phyloP scores from a whole-genome alignment of 2,888 invertebrate species.

The Parnassius glacialis region DNA sequence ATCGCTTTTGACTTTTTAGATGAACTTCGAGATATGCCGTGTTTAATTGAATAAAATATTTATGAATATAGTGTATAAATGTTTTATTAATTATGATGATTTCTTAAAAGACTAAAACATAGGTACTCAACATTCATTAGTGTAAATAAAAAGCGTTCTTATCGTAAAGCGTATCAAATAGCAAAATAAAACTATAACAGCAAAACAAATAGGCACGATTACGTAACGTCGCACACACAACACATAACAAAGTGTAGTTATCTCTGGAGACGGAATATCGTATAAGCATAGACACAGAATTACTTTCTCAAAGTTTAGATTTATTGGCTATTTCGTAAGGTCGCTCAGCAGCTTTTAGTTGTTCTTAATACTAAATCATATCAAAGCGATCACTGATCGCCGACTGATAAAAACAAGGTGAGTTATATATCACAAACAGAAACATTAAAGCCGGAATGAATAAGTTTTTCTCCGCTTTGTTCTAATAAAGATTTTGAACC shows the following conservation, averaged over 20 bases:
- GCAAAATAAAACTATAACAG: slow-evolving; percentile 45
- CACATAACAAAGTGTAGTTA: slow-evolving; percentile 63
- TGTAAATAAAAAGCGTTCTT: slow-evolving; percentile 16
- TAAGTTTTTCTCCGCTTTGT: not conserved
- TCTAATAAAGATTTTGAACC: not conserved
- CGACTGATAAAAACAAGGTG: slow-evolving; percentile 55
- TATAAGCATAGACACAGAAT: slow-evolving; percentile 68
- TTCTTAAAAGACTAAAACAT: no score
- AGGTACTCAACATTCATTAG: not conserved
- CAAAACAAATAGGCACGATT: slow-evolving; percentile 59
- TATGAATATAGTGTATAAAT: no score
- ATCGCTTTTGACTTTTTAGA: slow-evolving; percentile 45
- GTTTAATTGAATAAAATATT: no score
- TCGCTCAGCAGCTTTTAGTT: slow-evolving; percentile 63
- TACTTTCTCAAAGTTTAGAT: slow-evolving; percentile 76
- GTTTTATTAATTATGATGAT: no score
- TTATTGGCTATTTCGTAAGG: slow-evolving; percentile 72
- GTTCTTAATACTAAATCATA: slow-evolving; percentile 73
- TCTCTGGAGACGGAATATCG: slow-evolving; percentile 64
- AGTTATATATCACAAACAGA: slow-evolving; percentile 32
- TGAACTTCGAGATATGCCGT: no score
- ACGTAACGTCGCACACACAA: slow-evolving; percentile 57
- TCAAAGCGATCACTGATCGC: slow-evolving; percentile 61
- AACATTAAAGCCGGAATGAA: slow-evolving; percentile 4
- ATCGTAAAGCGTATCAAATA: slow-evolving; percentile 48